Evolutionary conservation across 2,113 vertebrate genomes (phyloP).

Genomic region (Vulpes lagopus): DNA sequence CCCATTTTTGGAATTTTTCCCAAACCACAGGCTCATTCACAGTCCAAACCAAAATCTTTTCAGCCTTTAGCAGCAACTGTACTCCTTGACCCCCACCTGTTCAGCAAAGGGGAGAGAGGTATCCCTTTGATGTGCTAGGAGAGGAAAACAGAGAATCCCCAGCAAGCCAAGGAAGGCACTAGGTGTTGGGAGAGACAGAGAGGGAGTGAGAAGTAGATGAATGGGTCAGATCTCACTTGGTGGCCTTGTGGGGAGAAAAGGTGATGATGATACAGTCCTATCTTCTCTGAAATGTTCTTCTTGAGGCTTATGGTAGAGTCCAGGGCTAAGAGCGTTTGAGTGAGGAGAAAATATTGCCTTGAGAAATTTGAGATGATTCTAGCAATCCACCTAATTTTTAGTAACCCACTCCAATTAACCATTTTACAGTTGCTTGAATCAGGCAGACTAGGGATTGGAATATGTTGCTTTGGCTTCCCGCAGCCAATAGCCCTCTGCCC

Average conservation of each 20-base stretch:
- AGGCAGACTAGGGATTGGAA: neutral
- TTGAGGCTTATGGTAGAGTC: neutral
- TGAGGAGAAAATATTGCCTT: neutral
- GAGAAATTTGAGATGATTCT: constrained; percentile 10
- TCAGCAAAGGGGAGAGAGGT: neutral
- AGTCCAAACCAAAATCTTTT: constrained; percentile 53
- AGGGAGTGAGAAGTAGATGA: neutral
- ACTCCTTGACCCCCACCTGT: constrained; percentile 48
- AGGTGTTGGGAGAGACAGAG: neutral
- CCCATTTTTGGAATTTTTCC: constrained; percentile 36
- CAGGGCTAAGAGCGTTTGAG: neutral
- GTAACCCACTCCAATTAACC: neutral
- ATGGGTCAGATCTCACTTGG: neutral
- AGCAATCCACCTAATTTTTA: neutral
- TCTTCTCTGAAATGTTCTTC: neutral
- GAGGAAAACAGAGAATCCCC: neutral
- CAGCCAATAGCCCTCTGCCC: neutral
- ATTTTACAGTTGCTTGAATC: neutral
- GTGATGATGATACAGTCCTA: neutral
- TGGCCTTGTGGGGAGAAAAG: neutral
- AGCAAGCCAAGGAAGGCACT: neutral
- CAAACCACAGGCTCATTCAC: constrained; percentile 74
- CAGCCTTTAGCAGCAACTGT: constrained; percentile 33
- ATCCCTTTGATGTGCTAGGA: neutral
- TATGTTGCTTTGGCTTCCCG: neutral